Evolutionary conservation across 37 sponge, comb jelly and placozoan genomes (phyloP).

Genomic region (Theonella swinhoei): DNA sequence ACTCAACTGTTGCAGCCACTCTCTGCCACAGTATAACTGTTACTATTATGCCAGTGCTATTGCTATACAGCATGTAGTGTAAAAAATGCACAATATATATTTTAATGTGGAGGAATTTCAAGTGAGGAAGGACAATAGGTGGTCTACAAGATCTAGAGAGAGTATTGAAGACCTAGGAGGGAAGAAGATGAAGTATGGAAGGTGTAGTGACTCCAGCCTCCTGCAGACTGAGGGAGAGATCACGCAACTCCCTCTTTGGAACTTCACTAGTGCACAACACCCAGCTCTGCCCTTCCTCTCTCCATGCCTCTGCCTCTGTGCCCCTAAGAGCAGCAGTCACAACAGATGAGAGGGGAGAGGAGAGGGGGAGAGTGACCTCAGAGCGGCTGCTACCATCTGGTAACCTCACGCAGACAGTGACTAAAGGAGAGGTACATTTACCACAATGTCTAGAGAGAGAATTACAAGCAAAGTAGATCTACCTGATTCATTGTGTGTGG

Average conservation of each 20-base stretch:
- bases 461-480: too few species aligned
- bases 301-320: background rate
- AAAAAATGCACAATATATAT: too few species aligned
- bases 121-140: too few species aligned
- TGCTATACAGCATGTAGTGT: too few species aligned
- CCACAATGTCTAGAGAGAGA: too few species aligned
- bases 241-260: constrained; percentile 7
- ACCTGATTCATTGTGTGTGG: too few species aligned
- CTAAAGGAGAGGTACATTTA: background rate
- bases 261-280: constrained; percentile 8
- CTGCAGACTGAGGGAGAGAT: constrained; percentile 18
- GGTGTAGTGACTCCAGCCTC: constrained; percentile 22
- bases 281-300: background rate
- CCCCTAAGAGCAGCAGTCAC: background rate
- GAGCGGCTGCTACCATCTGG: constrained; percentile 3
- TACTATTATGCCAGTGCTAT: too few species aligned
- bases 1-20: background rate
- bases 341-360: background rate
- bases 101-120: too few species aligned
- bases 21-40: too few species aligned
- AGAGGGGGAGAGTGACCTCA: background rate
- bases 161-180: background rate
- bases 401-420: constrained; percentile 16
- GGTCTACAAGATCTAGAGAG: too few species aligned
- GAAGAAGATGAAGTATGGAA: constrained; percentile 1